These are phyloP conservation scores for Rhynchomys soricoides DNA, from an alignment of 2,113 vertebrate species.

Conservation along the genomic window DNA sequence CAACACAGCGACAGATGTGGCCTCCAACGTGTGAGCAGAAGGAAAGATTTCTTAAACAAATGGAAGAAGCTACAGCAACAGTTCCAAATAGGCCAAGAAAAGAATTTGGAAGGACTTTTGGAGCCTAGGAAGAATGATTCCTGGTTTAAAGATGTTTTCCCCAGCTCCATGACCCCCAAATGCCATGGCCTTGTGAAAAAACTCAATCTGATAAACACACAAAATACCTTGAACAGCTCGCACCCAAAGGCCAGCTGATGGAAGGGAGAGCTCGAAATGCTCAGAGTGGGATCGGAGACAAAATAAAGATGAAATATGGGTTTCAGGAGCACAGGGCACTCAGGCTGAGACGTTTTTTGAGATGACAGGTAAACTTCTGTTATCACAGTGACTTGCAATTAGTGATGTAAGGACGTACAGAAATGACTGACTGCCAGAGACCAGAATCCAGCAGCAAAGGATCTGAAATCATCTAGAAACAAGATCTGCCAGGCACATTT, in stretches of 20 bases:
- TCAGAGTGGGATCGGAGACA: not conserved
- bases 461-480: not conserved
- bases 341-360: not conserved
- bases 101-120: not conserved
- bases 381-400: not conserved
- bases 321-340: not conserved
- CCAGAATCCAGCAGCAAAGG: not conserved
- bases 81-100: not conserved
- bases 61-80: not conserved
- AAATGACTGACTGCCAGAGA: not conserved
- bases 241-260: accelerated
- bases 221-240: not conserved
- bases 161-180: not conserved
- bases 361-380: not conserved
- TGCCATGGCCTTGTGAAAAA: not conserved
- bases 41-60: not conserved
- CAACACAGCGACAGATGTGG: not conserved
- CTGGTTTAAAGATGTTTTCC: not conserved
- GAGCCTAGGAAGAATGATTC: not conserved
- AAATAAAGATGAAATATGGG: not conserved
- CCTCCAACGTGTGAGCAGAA: not conserved
- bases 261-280: not conserved
- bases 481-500: not conserved
- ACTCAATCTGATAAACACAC: not conserved
- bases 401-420: not conserved